Base-by-base conservation (phyloP, 1,140 invertebrate species). In the Caligus rogercresseyi region DNA sequence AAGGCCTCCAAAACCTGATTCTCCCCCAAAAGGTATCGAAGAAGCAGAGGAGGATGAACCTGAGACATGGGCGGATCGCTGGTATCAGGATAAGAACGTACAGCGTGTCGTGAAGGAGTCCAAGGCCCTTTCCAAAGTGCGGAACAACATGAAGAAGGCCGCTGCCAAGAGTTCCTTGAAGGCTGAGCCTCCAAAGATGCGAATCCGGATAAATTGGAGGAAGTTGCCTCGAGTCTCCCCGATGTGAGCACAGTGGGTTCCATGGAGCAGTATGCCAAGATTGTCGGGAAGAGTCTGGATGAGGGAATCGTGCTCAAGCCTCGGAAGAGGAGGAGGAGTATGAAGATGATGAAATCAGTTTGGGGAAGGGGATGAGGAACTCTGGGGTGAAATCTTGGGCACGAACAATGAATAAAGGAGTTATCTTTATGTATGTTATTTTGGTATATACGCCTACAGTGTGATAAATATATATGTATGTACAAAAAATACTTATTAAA, bases 51-150 rank as follows among this genome's bases (percentile, higher is more conserved):
- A 62, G 16, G 43, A 31, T 0, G 65, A 67, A 25, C 65, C 65
- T 20, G 55, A 67, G 3, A 71, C 70, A 18, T 71, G 70, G 70
- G 69, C 68, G 26, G 68, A 69, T 53, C 54, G 70, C 53, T 71
- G 70, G 70, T 69, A 69, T 43, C 64, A 69, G 43, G 69, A 67
- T 58, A 68, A 70, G 54, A 70, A 68, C 53, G 70, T 71, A 2
- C 69, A 70, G 52, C 69, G 69, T 20, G 67, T 71, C 13, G 69
- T 70, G 3, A 69, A 68, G 11, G 67, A 68, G 25, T 71, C 66
- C 52, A 69, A 70, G 62, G 69, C 70, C 67, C 55, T 66, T 18
- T 69, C 69, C 19, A 64, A 66, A 43, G 64, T 71, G 20, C 65
- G 69, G n/a, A 69, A 66, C 60, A 69, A 70, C 53, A 66, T 70